Percentiles rank a stretch among this genome's conserved stretches.
Conservation (phyloP, 2,797 vertebrate species). For the Chelon labrosus region DNA sequence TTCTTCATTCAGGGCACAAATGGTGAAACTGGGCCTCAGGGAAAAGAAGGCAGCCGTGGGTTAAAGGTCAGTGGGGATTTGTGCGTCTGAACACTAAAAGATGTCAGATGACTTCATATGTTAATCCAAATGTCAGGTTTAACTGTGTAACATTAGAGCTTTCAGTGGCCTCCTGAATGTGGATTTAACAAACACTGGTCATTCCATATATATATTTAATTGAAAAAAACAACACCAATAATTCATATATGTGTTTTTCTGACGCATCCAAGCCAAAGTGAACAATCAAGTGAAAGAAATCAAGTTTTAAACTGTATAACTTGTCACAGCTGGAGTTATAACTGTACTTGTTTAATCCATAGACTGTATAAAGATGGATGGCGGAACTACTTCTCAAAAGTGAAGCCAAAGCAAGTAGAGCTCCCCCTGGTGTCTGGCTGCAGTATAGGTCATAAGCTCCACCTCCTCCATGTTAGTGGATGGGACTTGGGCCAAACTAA, state of each 20-base stretch:
- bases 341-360: no score
- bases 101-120: conserved; percentile 49
- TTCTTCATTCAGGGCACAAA: conserved; percentile 80
- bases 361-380: no score
- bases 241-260: background rate
- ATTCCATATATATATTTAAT: background rate
- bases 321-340: background rate
- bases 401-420: no score
- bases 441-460: no score
- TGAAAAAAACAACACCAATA: no score
- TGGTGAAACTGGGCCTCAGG: conserved; percentile 83
- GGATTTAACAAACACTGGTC: background rate
- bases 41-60: conserved; percentile 82
- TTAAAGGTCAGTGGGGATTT: conserved; percentile 84
- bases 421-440: no score
- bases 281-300: background rate
- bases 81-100: conserved; percentile 23
- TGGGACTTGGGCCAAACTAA: no score
- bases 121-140: conserved; percentile 31
- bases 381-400: no score
- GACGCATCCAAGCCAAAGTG: background rate
- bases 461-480: no score
- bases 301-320: background rate
- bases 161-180: background rate
- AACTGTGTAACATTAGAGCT: conserved; percentile 34